Base-by-base conservation (phyloP, 2,113 vertebrate genomes). In the Pleuronectes platessa region DNA sequence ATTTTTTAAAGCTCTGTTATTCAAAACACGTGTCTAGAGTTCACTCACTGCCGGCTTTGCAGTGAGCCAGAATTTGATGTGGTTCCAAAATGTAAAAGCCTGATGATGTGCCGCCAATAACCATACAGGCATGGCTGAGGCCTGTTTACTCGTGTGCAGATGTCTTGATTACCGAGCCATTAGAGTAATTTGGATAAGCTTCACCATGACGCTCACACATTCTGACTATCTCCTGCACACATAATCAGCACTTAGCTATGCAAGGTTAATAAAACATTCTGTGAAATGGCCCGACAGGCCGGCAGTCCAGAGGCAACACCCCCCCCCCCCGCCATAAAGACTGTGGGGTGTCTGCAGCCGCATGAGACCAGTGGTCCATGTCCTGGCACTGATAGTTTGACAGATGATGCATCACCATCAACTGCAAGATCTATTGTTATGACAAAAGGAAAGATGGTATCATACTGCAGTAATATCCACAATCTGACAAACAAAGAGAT, bases 381-480 rank as follows among this genome's bases (percentile, higher is more conserved):
- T 88, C 82, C 72, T 37, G 60, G 61, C 49, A 75, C 71, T 83
- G 86, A 87, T 84, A 75, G 75, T 66, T 74, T 90, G 91, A 92
- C 89, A 88, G 77, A 90, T 85, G 86, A 90, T 88, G 70, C 61
- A 90, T 87, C 82, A 85, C 81, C 83, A 85, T 91, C 89, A 89
- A 81, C 81, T 65, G 59, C 68, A 55, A 67, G 74, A 89, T 87
- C 78, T 88, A 85, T 88, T 91, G 86, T 87, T 83, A 76, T 91
- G 89, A 90, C 90, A 91, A 81, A 66, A 79, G 86, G 82, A 88
- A 81, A 82, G 86, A 83, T 88, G 82, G 76, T 72, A 77, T 88
- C 74, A 74, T 37, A 66, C 54, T 40, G 78, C 74, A 73, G 83
- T 78, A 88, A 86, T 85, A 85, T 88, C 88, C 86, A 89, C 89